Base-by-base conservation (phyloP, 1,140 invertebrate genomes). In the Micrasema minimum region DNA sequence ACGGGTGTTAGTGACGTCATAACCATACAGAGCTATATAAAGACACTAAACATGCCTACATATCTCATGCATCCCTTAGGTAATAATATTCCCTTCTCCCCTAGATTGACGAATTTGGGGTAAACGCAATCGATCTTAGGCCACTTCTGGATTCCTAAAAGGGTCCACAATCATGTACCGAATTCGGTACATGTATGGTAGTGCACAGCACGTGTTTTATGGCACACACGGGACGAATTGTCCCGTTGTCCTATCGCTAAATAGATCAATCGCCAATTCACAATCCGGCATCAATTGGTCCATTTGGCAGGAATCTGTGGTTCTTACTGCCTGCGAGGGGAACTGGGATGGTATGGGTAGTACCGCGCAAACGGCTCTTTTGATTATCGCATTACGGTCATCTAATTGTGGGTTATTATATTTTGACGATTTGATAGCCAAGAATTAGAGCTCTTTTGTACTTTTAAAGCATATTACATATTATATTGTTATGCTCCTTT, bases 181-280 rank as follows among this genome's bases (percentile, higher is more conserved):
- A 20, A 20, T 16, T 7, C 16, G 10, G 46, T 48, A 48, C 18
- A n/a, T n/a, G n/a, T n/a, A n/a, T n/a, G n/a, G n/a, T n/a, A n/a
- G n/a, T 48, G 31, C 57, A 22, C 38, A 20, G 45, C 64, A 67
- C 65, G 65, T 67, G 65, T 53, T 67, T 67, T 67, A 67, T 67
- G 31, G 65, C 50, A 18, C 65, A 67, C 65, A 50, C 55, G 65
- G 65, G 65, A 67, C 50, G 38, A 53, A 53, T 67, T 38, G 50
- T 37, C 31, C 48, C 51, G 37, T 23, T 31, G 35, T 41, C 50
- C 50, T 67, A 67, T 67, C 65, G 38, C 37, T 55, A 67, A 67
- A 67, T 67, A 67, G 65, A 67, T 67, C 65, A 67, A 67, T 67
- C 65, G 65, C 35, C 51, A 45, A 67, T 67, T 66, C 62, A 66